Percentiles rank a stretch among this genome's conserved stretches.
phyloP scores from a whole-genome alignment of 1,140 invertebrate species.

The Drosophila lacertosa region DNA sequence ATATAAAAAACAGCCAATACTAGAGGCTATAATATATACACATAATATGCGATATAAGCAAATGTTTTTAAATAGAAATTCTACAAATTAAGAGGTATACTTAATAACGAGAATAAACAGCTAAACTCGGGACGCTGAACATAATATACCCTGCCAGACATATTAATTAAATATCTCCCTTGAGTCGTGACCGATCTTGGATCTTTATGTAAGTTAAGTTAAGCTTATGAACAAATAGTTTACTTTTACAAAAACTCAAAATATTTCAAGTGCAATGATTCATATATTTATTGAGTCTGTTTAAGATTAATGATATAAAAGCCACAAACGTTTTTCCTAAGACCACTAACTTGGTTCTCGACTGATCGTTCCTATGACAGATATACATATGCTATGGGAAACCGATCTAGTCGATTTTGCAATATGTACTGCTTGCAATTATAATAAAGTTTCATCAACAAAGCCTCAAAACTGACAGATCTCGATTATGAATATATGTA shows the following conservation, averaged over 20 bases:
- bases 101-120: background rate
- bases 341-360: constrained; percentile 2
- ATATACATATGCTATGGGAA: background rate
- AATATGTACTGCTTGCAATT: background rate
- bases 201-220: constrained; percentile 2
- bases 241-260: constrained; percentile 5
- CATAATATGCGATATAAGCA: constrained; percentile 52
- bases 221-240: constrained; percentile 5
- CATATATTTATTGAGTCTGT: constrained; percentile 4
- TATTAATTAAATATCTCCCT: constrained; percentile 11
- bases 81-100: constrained; percentile 61
- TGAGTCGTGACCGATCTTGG: constrained; percentile 19
- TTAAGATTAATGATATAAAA: constrained; percentile 1
- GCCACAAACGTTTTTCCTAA: constrained; percentile 5
- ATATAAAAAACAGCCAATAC: constrained; percentile 27
- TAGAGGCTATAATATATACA: constrained; percentile 35
- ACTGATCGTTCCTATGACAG: constrained; percentile 12
- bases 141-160: constrained; percentile 22
- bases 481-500: constrained; percentile 6
- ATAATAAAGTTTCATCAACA: background rate
- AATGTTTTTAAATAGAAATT: constrained; percentile 76
- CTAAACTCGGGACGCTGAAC: constrained; percentile 4
- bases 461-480: background rate
- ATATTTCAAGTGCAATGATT: constrained; percentile 14
- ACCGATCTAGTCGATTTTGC: constrained; percentile 8